These are phyloP conservation scores for Paramisgurnus dabryanus DNA, from an alignment of 2,113 vertebrate species.

Conservation along the genomic window DNA sequence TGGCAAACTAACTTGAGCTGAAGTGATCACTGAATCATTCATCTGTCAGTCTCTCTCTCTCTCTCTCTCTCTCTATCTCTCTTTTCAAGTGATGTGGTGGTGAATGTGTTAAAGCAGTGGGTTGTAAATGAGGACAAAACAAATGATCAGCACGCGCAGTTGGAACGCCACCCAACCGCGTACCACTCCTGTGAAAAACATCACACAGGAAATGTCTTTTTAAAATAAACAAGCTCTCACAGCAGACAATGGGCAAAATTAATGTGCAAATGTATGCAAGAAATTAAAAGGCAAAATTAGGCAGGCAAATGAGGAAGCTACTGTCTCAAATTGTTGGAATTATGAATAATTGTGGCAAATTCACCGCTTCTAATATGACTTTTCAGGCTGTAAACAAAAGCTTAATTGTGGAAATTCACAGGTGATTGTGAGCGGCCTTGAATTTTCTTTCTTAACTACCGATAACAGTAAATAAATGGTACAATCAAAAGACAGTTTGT, in stretches of 20 bases:
- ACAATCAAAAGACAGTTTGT: conserved; percentile 3
- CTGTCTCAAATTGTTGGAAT: conserved; percentile 98
- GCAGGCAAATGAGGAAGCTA: conserved; percentile 81
- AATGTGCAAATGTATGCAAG: conserved; percentile 99
- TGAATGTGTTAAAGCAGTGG: conserved; percentile 94
- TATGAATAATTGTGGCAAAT: conserved; percentile 98
- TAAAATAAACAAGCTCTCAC: conserved; percentile 83
- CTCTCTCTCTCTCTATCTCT: not conserved
- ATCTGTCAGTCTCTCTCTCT: not conserved
- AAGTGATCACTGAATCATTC: too few species aligned
- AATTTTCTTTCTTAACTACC: conserved; percentile 9
- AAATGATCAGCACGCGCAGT: conserved; percentile 99
- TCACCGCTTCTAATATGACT: conserved; percentile 89
- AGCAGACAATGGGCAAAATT: conserved; percentile 94
- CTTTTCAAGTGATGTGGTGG: conserved; percentile 65
- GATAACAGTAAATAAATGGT: not conserved
- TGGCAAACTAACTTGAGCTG: not conserved
- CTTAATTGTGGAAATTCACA: conserved; percentile 93
- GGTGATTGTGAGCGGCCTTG: conserved; percentile 76
- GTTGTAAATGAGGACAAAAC: conserved; percentile 95
- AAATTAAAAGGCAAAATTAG: conserved; percentile 82
- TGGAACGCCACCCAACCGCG: conserved; percentile 97
- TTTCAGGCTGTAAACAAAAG: conserved; percentile 96
- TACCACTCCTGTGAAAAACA: conserved; percentile 93
- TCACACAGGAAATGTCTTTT: conserved; percentile 82